A percentile compares a stretch with the other conserved stretches of the same genome.
phyloP scores from a whole-genome alignment of 2,888 invertebrate species.

The Sceliomorpha sp. region DNA sequence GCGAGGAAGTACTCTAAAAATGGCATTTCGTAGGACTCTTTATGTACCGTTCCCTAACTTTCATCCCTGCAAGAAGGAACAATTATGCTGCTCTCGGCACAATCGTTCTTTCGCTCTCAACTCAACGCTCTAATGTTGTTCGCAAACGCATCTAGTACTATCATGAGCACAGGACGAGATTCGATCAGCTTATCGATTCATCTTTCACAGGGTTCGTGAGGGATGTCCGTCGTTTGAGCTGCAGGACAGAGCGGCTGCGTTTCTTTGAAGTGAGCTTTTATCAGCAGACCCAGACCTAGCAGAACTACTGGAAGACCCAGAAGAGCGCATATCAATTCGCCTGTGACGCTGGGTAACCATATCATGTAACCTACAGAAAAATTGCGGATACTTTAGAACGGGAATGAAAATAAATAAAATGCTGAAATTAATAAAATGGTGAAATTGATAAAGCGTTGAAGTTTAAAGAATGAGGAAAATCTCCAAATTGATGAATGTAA shows the following conservation, averaged over 20 bases:
- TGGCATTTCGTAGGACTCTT: constrained; percentile 1
- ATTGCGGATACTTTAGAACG: too few relatives aligned
- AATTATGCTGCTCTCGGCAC: neutral
- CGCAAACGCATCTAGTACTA: neutral
- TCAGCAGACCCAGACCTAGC: constrained; percentile 82
- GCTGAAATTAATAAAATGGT: too few relatives aligned
- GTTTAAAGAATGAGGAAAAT: too few relatives aligned
- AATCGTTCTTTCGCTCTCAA: neutral
- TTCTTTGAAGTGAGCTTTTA: constrained; percentile 82
- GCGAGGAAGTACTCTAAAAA: constrained; percentile 15
- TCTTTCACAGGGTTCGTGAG: constrained; percentile 70
- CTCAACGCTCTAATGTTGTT: neutral
- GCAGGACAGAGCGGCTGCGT: constrained; percentile 67
- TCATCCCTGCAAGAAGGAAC: constrained; percentile 8
- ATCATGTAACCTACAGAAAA: constrained; percentile 80
- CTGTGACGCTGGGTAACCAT: constrained; percentile 83
- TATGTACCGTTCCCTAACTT: constrained; percentile 16
- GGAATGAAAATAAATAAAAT: constrained; percentile 2
- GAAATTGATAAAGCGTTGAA: too few relatives aligned
- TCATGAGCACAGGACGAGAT: constrained; percentile 14
- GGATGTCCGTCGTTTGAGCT: constrained; percentile 64
- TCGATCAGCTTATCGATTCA: constrained; percentile 61
- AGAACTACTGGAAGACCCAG: constrained; percentile 83
- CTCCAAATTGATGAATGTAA: too few relatives aligned
- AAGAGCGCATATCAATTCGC: constrained; percentile 84